These are phyloP conservation scores for Oligia fasciuncula DNA, from an alignment of 2,888 invertebrate genomes.

Conservation along the genomic window DNA sequence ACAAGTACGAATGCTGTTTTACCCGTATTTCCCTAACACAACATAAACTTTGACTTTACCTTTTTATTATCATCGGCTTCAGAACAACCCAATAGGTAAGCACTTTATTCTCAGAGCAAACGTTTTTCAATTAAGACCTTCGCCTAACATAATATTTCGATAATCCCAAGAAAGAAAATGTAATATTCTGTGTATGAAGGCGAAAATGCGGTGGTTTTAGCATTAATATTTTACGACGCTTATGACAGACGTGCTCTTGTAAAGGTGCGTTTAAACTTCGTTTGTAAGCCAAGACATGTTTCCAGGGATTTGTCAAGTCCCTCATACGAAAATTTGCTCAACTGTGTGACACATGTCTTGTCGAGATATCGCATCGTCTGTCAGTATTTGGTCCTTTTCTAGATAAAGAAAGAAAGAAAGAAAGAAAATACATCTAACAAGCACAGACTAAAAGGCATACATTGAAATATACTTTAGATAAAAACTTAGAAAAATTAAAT, in stretches of 20 bases:
- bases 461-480: neutral
- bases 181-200: conserved; percentile 13
- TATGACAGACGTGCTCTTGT: conserved; percentile 17
- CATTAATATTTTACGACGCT: conserved; percentile 25
- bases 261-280: neutral
- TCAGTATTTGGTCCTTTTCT: neutral
- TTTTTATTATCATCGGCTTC: conserved; percentile 31
- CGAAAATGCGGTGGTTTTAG: conserved; percentile 43
- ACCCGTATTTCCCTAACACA: conserved; percentile 13
- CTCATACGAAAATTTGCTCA: neutral
- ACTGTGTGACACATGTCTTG: neutral
- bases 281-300: no score
- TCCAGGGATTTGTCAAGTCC: neutral
- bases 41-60: conserved; percentile 19
- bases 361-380: neutral
- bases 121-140: conserved; percentile 44
- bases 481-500: no score
- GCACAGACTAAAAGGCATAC: neutral
- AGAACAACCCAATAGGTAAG: conserved; percentile 24
- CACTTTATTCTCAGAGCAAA: conserved; percentile 38
- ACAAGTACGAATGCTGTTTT: neutral
- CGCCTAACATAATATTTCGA: conserved; percentile 18
- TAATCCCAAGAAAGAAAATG: conserved; percentile 4
- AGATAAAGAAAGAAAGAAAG: neutral
- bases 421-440: neutral